phyloP scores from a whole-genome alignment of 2,888 invertebrate genomes.

The Aethes cnicana region DNA sequence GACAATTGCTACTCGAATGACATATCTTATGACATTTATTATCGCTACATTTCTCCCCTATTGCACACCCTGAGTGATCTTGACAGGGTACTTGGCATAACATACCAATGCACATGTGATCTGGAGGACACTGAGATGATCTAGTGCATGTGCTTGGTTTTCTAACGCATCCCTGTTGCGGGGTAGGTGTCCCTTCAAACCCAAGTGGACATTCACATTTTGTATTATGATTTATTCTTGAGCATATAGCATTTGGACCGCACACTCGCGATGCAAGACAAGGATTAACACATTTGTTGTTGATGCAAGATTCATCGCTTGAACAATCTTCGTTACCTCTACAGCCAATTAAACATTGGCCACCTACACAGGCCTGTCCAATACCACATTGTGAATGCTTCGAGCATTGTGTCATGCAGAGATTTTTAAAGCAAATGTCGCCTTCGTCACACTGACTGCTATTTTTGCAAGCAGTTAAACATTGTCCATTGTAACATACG shows the following conservation, averaged over 20 bases:
- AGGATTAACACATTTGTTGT: constrained; percentile 92
- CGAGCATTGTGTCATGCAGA: constrained; percentile 90
- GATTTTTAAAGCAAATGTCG: constrained; percentile 89
- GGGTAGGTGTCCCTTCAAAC: constrained; percentile 92
- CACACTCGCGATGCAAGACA: constrained; percentile 89
- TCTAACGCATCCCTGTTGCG: constrained; percentile 94
- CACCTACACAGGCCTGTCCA: constrained; percentile 90
- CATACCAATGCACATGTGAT: constrained; percentile 89
- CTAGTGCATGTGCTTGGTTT: constrained; percentile 87
- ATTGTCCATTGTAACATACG: constrained; percentile 91
- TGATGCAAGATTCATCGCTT: constrained; percentile 89
- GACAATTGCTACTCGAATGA: constrained; percentile 93
- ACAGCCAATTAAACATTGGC: constrained; percentile 92
- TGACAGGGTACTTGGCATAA: constrained; percentile 90
- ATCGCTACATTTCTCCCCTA: constrained; percentile 91
- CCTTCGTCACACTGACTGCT: constrained; percentile 89
- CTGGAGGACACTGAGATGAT: constrained; percentile 87
- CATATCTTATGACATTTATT: constrained; percentile 92
- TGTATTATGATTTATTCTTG: constrained; percentile 87
- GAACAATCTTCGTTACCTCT: constrained; percentile 91
- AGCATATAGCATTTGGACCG: constrained; percentile 92
- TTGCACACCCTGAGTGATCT: constrained; percentile 88
- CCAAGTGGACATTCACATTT: constrained; percentile 91
- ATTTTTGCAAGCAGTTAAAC: constrained; percentile 90
- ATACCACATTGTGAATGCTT: constrained; percentile 91